Base-by-base conservation (phyloP, 2,797 vertebrate species). In the Pyrocephalus nanus region DNA sequence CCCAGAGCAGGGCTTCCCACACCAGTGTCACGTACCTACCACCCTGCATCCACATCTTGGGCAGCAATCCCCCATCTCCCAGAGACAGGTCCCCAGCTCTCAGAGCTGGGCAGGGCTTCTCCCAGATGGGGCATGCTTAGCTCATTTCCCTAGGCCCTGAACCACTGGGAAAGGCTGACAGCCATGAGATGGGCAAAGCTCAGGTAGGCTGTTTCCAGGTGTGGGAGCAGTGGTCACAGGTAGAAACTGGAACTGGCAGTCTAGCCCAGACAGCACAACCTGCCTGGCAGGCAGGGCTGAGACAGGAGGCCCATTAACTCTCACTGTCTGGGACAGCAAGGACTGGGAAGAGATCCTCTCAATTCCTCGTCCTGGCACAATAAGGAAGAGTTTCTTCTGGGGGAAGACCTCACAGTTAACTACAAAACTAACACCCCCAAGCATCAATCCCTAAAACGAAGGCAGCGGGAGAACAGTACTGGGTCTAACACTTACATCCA, bases 401-500 rank as follows among this genome's bases (percentile, higher is more conserved):
- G 38, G 50, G 7, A 20, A 79, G 53, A 82, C 48, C 34, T 81
- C 36, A 71, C 3, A 1, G 30, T 64, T 79, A 79, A 71, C 27
- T 23, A 65, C 27, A 53, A 51, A 73, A 67, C 81, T 84, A 78
- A 48, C 18, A 69, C 15, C 25, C 26, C 26, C 61, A 79, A 55
- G 29, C 32, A 73, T 23, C 86, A 84, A 70, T 4, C 36, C 64
- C 74, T 60, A 26, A 81, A 48, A 30, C 7, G 18, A 26, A 61
- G 27, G 26, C 15, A 50, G 50, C 30, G 69, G 27, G 22, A 88
- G 51, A 90, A 77, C 25, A 47, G 26, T 4, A 7, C 22, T 20
- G 40, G 34, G 12, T 82, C 47, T 81, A 83, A 69, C 42, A 32
- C 17, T 4, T 1, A 22, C 0, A 0, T 36, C 25, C 1, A 0